phyloP scores from a whole-genome alignment of 1,140 invertebrate species.

The Andricus grossulariae region DNA sequence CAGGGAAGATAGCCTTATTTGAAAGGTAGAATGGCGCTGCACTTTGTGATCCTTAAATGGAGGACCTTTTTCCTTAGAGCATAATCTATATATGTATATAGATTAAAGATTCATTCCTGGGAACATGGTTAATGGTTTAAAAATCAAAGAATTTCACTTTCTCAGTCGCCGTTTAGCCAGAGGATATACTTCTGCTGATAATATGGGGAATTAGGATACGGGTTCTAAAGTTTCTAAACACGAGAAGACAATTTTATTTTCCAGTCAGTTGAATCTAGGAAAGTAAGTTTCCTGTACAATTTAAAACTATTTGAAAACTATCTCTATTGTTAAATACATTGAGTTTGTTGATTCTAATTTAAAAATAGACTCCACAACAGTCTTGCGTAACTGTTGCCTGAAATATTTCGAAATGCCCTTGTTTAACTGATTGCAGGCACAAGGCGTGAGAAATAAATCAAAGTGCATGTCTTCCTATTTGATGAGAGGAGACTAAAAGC shows the following conservation, averaged over 20 bases:
- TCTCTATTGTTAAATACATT: no score
- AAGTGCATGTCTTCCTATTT: conserved; percentile 10
- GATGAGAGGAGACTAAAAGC: conserved; percentile 14
- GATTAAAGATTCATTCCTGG: not conserved
- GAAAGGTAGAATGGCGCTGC: not conserved
- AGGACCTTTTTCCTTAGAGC: not conserved
- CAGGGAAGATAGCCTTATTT: not conserved
- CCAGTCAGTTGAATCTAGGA: no score
- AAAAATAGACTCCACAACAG: not conserved
- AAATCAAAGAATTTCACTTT: conserved; percentile 4
- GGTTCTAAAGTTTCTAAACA: not conserved
- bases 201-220: not conserved
- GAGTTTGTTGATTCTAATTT: not conserved
- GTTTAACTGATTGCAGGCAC: conserved; percentile 19
- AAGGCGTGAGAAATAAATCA: conserved; percentile 28
- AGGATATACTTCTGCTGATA: no score
- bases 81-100: conserved; percentile 16
- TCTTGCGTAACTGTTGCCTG: not conserved
- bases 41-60: conserved; percentile 6
- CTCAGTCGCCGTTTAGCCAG: not conserved
- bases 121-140: not conserved
- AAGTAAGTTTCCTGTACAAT: no score
- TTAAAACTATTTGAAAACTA: no score
- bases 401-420: conserved; percentile 8
- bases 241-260: no score